Evolutionary conservation across 2,888 invertebrate species (phyloP).

Genomic region (Scaptomyza flava): DNA sequence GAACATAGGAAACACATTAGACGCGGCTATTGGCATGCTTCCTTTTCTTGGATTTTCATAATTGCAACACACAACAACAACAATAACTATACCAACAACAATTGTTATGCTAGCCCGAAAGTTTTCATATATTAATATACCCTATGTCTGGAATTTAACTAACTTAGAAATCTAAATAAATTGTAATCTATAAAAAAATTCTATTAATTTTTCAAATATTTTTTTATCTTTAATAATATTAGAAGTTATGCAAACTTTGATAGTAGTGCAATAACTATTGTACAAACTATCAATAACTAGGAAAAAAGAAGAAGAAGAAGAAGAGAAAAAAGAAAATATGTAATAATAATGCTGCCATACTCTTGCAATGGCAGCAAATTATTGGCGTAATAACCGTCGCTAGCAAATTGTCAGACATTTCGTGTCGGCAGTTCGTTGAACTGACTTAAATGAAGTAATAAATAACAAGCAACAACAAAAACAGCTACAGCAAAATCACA

Average conservation of each 20-base stretch:
- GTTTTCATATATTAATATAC: not conserved
- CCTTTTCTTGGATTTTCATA: constrained; percentile 55
- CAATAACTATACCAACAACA: constrained; percentile 37
- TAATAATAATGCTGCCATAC: not conserved
- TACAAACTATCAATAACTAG: constrained; percentile 58
- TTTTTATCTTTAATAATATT: no score
- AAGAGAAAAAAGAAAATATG: not conserved
- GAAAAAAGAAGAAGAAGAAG: constrained; percentile 8
- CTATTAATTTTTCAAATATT: not conserved
- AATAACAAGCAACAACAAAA: constrained; percentile 16
- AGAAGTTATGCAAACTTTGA: no score
- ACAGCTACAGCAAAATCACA: constrained; percentile 17
- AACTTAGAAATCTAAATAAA: no score
- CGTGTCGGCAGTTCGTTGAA: constrained; percentile 68
- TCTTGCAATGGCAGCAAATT: constrained; percentile 50
- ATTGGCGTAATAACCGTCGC: constrained; percentile 49
- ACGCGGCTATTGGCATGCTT: constrained; percentile 67
- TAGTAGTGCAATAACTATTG: constrained; percentile 19
- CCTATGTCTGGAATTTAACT: not conserved
- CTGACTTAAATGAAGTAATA: constrained; percentile 35
- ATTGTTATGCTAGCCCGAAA: not conserved
- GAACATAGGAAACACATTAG: constrained; percentile 46
- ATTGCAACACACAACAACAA: constrained; percentile 66
- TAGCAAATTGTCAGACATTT: constrained; percentile 31
- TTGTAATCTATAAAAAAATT: no score